Base-by-base conservation (phyloP, 2,888 invertebrate genomes). In the Hermodice carunculata region DNA sequence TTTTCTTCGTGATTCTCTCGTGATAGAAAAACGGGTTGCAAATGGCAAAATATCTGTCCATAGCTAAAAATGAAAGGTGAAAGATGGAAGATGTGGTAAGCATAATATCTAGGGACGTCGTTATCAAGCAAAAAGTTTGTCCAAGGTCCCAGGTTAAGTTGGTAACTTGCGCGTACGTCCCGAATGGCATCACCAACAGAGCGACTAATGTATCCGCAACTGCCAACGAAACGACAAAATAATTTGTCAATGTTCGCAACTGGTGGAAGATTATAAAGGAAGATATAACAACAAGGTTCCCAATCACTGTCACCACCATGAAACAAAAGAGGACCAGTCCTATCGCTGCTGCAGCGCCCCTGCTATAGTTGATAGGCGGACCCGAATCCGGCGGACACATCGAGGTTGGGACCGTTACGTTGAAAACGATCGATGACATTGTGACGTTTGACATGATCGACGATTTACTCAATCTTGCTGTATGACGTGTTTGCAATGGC, bases 1-100 rank as follows among this genome's bases (percentile, higher is more conserved):
- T 75, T 22, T 67, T 67, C 32, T 77, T 74, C 17, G 76, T 81
- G 40, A 82, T 70, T 29, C 78, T 73, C 61, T 81, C 79, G 60
- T 81, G 81, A n/a, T 80, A 75, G 26, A 60, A 60, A 40, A 67
- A 67, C n/a, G 81, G 81, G 19, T 77, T 68, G 71, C 82, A 82
- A 26, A 82, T 82, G 58, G 82, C 82, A 29, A 81, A 70, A 64
- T 81, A 82, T 8, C 82, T 71, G 67, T 82, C 82, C 17, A 79
- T 73, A 37, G 81, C 81, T 34, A 82, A 65, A 65, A 81, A 81
- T n/a, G 78, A 80, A 49, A 82, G 74, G 62, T 82, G 81, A 40
- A 82, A 77, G 46, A 82, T 82, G 28, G 82, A 82, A 28, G 80
- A 77, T 3, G 82, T 81, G 28, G 79, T 80, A 63, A 81, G 77